These are phyloP conservation scores for Helleia helle DNA, from an alignment of 2,888 invertebrate genomes.

Conservation along the genomic window DNA sequence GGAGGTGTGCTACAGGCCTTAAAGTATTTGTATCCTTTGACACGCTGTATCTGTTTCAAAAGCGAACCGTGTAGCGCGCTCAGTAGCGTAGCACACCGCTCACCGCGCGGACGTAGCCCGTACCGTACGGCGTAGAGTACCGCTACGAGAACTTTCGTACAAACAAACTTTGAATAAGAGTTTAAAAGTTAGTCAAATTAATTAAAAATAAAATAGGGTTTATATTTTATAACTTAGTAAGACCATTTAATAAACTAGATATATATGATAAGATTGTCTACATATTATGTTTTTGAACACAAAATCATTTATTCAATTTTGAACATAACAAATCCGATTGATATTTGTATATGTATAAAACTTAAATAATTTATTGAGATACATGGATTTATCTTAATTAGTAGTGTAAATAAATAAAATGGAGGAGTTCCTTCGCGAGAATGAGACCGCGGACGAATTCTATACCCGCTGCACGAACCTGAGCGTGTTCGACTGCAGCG, in stretches of 20 bases:
- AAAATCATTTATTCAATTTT: background rate
- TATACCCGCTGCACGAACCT: slow-evolving; percentile 55
- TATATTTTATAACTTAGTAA: background rate
- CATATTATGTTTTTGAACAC: background rate
- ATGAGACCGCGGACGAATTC: slow-evolving; percentile 40
- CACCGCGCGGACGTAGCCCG: slow-evolving; percentile 1
- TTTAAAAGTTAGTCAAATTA: background rate
- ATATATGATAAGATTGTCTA: background rate
- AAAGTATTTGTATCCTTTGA: too few relatives aligned
- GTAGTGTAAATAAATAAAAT: slow-evolving; percentile 13
- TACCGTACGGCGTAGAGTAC: background rate
- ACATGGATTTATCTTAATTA: background rate
- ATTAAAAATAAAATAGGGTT: background rate
- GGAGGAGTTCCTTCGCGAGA: slow-evolving; percentile 40
- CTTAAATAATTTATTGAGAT: background rate
- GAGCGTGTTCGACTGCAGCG: slow-evolving; percentile 69
- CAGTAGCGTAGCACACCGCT: background rate
- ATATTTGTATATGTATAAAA: too few relatives aligned
- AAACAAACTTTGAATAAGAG: background rate
- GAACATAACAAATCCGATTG: background rate
- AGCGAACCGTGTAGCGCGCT: too few relatives aligned
- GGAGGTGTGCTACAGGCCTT: too few relatives aligned
- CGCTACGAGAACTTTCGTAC: background rate
- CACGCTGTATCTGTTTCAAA: too few relatives aligned
- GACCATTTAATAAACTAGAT: background rate